Percentiles rank a stretch among this genome's conserved stretches.
These are phyloP conservation scores for Cyclina sinensis DNA, from an alignment of 1,140 invertebrate species.

Conservation along the genomic window DNA sequence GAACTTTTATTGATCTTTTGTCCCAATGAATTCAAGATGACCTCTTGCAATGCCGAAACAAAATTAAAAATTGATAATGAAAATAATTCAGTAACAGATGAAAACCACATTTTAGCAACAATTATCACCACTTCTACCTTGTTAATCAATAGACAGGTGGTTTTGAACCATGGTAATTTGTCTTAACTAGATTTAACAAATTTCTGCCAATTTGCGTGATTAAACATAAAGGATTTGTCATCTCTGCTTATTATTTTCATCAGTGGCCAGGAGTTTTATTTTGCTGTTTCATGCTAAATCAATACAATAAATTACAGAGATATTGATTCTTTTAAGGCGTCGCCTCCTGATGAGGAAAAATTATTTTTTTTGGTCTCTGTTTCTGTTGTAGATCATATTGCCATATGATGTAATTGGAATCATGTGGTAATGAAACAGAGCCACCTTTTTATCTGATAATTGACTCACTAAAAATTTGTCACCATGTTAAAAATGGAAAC, in stretches of 20 bases:
- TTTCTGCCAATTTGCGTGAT: constrained; percentile 46
- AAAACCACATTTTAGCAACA: constrained; percentile 11
- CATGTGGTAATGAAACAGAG: too few relatives aligned
- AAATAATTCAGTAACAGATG: background rate
- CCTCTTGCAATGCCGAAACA: background rate
- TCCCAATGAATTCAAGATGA: background rate
- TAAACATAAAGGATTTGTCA: constrained; percentile 37
- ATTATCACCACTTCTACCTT: constrained; percentile 18
- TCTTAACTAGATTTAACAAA: constrained; percentile 51
- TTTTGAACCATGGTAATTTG: constrained; percentile 17
- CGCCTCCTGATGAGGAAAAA: too few relatives aligned
- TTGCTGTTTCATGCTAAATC: constrained; percentile 17
- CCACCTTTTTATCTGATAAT: too few relatives aligned
- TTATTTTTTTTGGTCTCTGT: too few relatives aligned
- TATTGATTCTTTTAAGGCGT: background rate
- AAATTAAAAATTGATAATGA: constrained; percentile 42
- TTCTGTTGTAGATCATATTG: too few relatives aligned
- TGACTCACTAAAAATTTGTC: too few relatives aligned
- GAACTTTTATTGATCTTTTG: constrained; percentile 4
- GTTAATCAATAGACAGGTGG: constrained; percentile 43
- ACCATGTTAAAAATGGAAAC: too few relatives aligned
- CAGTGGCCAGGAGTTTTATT: constrained; percentile 10
- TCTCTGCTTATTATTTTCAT: constrained; percentile 40
- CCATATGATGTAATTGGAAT: too few relatives aligned
- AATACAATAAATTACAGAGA: constrained; percentile 5